Conservation (phyloP, 2,888 invertebrate species). For the Nasonia oneida region DNA sequence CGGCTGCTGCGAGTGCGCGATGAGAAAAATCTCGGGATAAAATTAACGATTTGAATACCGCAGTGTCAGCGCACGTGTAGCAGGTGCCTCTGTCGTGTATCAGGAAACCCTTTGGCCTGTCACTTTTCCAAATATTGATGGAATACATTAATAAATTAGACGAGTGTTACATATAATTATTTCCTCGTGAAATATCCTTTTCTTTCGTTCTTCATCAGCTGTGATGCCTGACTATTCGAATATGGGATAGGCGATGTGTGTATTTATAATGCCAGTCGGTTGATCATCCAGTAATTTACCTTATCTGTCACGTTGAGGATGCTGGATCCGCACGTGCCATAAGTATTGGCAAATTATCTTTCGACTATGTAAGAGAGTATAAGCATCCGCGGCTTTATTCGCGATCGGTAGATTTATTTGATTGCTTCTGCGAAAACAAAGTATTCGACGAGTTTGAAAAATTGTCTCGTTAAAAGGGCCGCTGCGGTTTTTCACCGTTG, state of each 20-base stretch:
- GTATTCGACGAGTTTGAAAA: neutral
- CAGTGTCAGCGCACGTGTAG: neutral
- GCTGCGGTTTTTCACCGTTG: neutral
- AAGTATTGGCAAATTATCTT: neutral
- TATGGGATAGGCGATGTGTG: too few species aligned
- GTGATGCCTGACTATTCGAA: neutral
- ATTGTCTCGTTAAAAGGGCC: neutral
- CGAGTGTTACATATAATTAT: neutral
- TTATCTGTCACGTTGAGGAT: neutral
- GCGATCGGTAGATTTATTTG: neutral
- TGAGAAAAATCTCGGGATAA: conserved; percentile 8
- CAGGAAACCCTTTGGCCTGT: neutral
- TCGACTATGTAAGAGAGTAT: neutral
- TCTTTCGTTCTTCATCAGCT: neutral
- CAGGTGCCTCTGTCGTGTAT: neutral
- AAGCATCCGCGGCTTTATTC: too few species aligned
- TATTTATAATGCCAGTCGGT: neutral
- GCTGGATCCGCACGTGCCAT: neutral
- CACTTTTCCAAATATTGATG: neutral
- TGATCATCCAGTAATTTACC: neutral
- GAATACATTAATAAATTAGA: neutral
- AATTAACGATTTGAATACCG: neutral
- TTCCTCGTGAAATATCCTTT: neutral
- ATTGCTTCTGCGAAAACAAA: neutral
- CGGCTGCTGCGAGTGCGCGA: too few species aligned